A percentile compares a stretch with the other conserved stretches of the same genome.
These are phyloP conservation scores for Cassiopea andromeda DNA, from an alignment of 30 jellyfish, hydroid and myxozoan genomes.

Conservation along the genomic window DNA sequence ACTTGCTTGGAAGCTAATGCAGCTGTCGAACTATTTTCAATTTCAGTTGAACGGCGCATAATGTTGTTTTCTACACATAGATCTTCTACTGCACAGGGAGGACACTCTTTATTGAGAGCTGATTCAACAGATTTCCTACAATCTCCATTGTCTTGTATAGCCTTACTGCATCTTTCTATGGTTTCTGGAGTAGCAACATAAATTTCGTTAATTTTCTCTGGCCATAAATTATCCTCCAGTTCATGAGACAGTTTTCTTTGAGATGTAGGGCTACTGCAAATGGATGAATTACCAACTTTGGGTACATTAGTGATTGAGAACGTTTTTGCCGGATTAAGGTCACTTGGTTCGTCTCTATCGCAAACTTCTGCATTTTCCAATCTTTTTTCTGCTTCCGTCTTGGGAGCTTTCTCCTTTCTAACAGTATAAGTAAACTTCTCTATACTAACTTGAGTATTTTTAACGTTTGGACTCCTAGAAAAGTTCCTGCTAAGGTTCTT, in stretches of 20 bases:
- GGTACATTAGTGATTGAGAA: not conserved
- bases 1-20: not conserved
- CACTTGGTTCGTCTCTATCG: not conserved
- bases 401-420: not conserved
- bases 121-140: too few species aligned
- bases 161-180: not conserved
- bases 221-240: not conserved
- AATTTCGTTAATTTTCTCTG: not conserved
- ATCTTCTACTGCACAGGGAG: too few species aligned
- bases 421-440: constrained; percentile 39
- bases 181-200: not conserved
- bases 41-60: too few species aligned
- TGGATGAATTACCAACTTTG: not conserved
- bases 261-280: not conserved
- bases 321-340: not conserved
- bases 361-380: not conserved
- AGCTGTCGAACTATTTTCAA: not conserved
- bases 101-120: too few species aligned
- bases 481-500: constrained; percentile 35
- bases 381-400: not conserved
- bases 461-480: not conserved
- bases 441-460: constrained; percentile 19
- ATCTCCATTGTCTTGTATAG: not conserved
- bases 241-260: not conserved
- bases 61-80: too few species aligned